Conservation (phyloP, 2,888 invertebrate genomes). For the Vanessa cardui region DNA sequence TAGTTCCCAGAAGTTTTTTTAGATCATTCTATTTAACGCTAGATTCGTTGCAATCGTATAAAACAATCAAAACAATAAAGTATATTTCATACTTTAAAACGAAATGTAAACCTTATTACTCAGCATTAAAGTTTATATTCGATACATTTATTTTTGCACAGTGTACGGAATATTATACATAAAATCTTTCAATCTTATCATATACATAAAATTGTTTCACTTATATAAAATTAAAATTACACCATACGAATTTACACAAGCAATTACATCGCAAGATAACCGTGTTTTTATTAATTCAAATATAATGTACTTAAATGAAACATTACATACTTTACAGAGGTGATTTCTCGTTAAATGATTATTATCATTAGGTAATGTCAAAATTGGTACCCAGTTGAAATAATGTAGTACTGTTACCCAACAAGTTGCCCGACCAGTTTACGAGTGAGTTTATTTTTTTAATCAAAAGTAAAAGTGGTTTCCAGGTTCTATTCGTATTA, state of each 20-base stretch:
- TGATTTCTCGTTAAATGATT: not conserved
- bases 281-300: not conserved
- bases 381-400: constrained; percentile 9
- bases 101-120: too few relatives aligned
- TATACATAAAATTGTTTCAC: not conserved
- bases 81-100: too few relatives aligned
- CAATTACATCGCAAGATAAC: not conserved
- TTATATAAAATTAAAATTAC: not conserved
- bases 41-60: too few relatives aligned
- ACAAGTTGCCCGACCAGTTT: constrained; percentile 28
- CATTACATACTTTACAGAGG: not conserved
- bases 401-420: constrained; percentile 21
- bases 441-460: constrained; percentile 20
- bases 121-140: too few relatives aligned
- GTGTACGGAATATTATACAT: too few relatives aligned
- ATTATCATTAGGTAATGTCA: constrained; percentile 2
- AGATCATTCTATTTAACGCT: too few relatives aligned
- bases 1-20: too few relatives aligned
- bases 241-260: not conserved
- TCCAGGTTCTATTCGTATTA: constrained; percentile 32
- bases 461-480: constrained; percentile 38
- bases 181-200: too few relatives aligned
- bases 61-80: too few relatives aligned
- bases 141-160: too few relatives aligned
- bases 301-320: not conserved